These are phyloP conservation scores for Reticulitermes speratus DNA, from an alignment of 1,140 invertebrate genomes.

Conservation along the genomic window DNA sequence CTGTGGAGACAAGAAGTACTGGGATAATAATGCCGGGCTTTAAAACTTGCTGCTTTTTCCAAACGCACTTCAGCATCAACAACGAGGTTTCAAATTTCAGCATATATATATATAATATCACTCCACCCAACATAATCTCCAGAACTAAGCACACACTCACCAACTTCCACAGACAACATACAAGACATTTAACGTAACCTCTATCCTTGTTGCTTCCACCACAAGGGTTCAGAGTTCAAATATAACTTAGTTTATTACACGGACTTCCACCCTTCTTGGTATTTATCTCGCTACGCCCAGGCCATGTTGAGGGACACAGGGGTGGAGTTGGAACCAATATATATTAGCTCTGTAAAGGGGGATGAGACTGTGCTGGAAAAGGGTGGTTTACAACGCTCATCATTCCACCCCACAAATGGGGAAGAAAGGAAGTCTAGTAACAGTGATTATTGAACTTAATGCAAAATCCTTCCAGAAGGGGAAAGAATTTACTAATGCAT, in stretches of 20 bases:
- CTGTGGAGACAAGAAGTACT: too few relatives aligned
- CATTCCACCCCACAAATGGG: slow-evolving; percentile 8
- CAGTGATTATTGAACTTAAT: background rate
- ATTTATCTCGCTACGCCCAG: slow-evolving; percentile 9
- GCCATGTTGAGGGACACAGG: background rate
- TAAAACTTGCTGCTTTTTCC: too few relatives aligned
- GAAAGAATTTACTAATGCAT: background rate
- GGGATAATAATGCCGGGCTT: too few relatives aligned
- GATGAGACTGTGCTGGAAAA: background rate
- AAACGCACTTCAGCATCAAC: too few relatives aligned
- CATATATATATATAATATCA: too few relatives aligned
- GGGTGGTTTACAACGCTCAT: slow-evolving; percentile 7
- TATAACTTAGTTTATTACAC: background rate
- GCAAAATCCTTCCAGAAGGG: background rate
- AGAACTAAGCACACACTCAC: background rate
- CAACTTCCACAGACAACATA: background rate
- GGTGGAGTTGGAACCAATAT: background rate
- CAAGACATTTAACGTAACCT: background rate
- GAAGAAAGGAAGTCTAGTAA: slow-evolving; percentile 1
- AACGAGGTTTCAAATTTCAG: background rate
- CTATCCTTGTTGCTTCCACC: background rate
- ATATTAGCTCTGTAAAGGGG: slow-evolving; percentile 10
- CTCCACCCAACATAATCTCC: background rate
- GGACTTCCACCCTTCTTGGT: slow-evolving; percentile 7
- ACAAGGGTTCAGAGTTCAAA: slow-evolving; percentile 14